Evolutionary conservation across 2,888 invertebrate genomes (phyloP), one percentile per base, ranked within the genome.

Genomic region (Diarsia brunnea): DNA sequence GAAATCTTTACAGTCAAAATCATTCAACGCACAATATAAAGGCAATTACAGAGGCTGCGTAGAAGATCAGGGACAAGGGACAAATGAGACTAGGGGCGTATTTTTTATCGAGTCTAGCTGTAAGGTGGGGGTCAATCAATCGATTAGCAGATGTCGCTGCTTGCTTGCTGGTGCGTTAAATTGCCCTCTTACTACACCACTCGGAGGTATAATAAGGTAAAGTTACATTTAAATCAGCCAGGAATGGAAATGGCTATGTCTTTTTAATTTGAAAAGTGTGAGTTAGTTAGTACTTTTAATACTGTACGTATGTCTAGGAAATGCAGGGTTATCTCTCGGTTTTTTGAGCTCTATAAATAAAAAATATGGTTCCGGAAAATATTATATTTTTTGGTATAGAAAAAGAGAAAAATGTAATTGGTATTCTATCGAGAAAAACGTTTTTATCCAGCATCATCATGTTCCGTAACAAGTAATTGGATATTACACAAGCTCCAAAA

Each of bases 91-190:
- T 89, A 78, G 86, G 90, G 90, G 89, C 85, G 92, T 90, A 92
- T 92, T 95, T 95, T 95, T 93, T 95, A 93, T 92, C 93, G 91
- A 89, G 90, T 86, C 87, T 88, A 89, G 84, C 89, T 88, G 87
- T 90, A 93, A 95, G 93, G 94, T 93, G 92, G 94, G 84, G 94
- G 94, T 94, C 95, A 95, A 95, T 95, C 95, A 95, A 95, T 96
- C 96, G 95, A 96, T 96, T 95, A 95, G 93, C 95, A 95, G 95
- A 95, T 94, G 96, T 95, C 95, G 93, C 93, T 90, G 92, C 94
- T 94, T 94, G 95, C 92, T 95, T 95, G 94, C 93, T 95, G 94
- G 93, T 90, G 95, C 95, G 95, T 91, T 93, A 96, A 96, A 96
- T 96, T 95, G 95, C 91, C 89, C 93, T 91, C 93, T 95, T 93